phyloP scores from a whole-genome alignment of 2,113 vertebrate genomes.

The Phyllostomus discolor region DNA sequence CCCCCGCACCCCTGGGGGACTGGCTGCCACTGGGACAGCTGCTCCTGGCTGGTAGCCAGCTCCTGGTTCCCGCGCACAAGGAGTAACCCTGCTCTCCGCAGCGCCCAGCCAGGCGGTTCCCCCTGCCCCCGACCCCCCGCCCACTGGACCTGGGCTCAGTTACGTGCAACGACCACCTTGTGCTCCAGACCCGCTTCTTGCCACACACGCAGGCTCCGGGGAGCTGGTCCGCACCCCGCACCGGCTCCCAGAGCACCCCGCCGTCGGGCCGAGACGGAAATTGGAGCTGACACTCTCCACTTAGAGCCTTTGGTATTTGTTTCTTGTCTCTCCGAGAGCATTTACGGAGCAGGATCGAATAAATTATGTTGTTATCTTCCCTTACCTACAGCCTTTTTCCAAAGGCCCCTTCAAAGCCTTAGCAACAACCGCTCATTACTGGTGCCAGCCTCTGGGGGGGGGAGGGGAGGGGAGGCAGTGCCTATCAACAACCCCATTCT shows the following conservation, averaged over 20 bases:
- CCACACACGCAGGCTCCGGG: not conserved
- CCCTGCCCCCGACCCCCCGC: too few species aligned
- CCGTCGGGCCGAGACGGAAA: not conserved
- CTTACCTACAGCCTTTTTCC: conserved; percentile 9
- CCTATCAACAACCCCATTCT: not conserved
- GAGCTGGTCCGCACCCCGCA: not conserved
- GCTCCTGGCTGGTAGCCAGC: too few species aligned
- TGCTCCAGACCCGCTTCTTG: not conserved
- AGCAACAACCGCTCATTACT: not conserved
- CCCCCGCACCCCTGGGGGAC: too few species aligned
- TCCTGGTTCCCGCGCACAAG: too few species aligned
- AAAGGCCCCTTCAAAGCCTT: conserved; percentile 23
- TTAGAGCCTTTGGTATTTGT: conserved; percentile 53
- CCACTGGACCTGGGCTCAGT: too few species aligned
- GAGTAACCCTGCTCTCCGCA: too few species aligned
- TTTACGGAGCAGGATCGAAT: not conserved
- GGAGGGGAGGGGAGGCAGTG: not conserved
- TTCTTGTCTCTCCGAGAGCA: conserved; percentile 49
- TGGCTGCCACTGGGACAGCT: too few species aligned
- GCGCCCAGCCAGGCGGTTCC: too few species aligned
- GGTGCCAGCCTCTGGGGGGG: not conserved
- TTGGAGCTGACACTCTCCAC: conserved; percentile 45
- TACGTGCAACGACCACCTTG: rapidly evolving
- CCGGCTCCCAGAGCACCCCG: not conserved
- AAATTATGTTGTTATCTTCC: not conserved